Evolutionary conservation across 2,113 vertebrate species (phyloP), one percentile per base, ranked within the genome.

Genomic region (Cebus imitator): DNA sequence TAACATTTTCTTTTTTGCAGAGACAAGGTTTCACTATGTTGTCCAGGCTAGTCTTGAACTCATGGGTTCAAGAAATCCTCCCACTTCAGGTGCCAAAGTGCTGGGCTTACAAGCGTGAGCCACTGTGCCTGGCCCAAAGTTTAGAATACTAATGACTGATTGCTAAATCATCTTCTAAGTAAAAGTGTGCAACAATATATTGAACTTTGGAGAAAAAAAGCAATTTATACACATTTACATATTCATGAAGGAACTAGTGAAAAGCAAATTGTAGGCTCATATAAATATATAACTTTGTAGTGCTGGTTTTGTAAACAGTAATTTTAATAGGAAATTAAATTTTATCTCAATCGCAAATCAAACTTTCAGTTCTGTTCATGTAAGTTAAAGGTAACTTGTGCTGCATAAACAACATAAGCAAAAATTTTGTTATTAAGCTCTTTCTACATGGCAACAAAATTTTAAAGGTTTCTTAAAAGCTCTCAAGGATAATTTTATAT

Each of bases 251-350:
- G 9, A 95, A 82, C 9, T 78, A 73, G 11, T 97, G 8, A 64
- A 87, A 95, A 92, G 84, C 32, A 95, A 96, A 96, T 52, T 48
- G 32, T 75, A 89, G 48, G n/a, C 72, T 95, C 50, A 87, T 48
- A 66, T 97, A 79, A 82, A 87, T 35, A 95, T 48, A 91, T 83
- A 37, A 88, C 35, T 93, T 17, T 87, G 43, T 72, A 98, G 11
- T 90, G 14, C 7, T 50, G 68, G 9, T 95, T 98, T 97, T 97
- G 70, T 76, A 91, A 98, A 98, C 10, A 93, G 84, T 83, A 30
- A 97, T 97, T 98, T 98, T 93, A 93, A 16, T 27, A 95, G 87
- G 84, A 98, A 98, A 98, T 98, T 98, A 97, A 98, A 97, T 98
- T 98, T 98, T 61, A 98, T 91, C 90, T 97, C 66, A 98, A 97